A percentile compares a stretch with the other conserved stretches of the same genome.
These are phyloP conservation scores for Fukomys damarensis DNA, from an alignment of 2,113 vertebrate genomes.

Conservation along the genomic window DNA sequence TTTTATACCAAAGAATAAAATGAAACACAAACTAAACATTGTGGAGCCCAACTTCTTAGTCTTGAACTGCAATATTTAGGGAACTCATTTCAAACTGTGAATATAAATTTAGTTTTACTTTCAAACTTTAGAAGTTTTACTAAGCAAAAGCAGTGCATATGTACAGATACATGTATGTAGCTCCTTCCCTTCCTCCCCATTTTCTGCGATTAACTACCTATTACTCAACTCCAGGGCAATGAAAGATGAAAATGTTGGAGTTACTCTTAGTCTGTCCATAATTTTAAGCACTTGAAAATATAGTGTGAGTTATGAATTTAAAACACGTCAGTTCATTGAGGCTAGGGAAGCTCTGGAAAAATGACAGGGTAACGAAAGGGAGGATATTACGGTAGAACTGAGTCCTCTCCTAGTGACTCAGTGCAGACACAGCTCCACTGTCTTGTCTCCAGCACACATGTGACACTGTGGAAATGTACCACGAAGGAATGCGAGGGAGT, in stretches of 20 bases:
- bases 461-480: background rate
- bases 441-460: background rate
- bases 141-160: background rate
- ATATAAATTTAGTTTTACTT: background rate
- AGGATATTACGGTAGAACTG: background rate
- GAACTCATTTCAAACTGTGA: background rate
- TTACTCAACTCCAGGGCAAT: background rate
- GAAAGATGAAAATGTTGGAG: background rate
- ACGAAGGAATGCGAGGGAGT: background rate
- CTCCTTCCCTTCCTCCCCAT: background rate
- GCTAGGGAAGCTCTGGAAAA: background rate
- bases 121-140: background rate
- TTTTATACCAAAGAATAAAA: slow-evolving; percentile 22
- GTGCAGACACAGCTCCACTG: background rate
- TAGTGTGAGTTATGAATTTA: background rate
- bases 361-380: background rate
- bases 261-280: background rate
- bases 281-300: slow-evolving; percentile 22
- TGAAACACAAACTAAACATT: background rate
- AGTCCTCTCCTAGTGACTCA: background rate
- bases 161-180: accelerated
- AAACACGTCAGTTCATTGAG: background rate
- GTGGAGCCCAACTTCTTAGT: background rate
- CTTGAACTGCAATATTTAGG: background rate
- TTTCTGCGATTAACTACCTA: background rate